Evolutionary conservation across 2,888 invertebrate genomes (phyloP).

Genomic region (Vanessa cardui): DNA sequence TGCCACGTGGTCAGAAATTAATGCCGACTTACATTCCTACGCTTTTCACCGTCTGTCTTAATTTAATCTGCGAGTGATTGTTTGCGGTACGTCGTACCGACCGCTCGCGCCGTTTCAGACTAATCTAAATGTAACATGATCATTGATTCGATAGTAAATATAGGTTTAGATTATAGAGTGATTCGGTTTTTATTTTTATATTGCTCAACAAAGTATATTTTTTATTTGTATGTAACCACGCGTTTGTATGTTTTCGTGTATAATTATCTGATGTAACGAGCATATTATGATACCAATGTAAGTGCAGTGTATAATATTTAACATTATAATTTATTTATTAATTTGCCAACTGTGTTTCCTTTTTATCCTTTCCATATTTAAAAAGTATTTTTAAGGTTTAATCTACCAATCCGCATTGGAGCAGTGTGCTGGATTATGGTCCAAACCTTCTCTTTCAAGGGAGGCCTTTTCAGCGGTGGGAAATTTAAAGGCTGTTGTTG

Average conservation of each 20-base stretch:
- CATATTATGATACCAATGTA: slow-evolving; percentile 72
- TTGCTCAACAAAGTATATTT: slow-evolving; percentile 74
- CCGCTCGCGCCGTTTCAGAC: neutral
- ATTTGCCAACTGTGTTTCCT: slow-evolving; percentile 66
- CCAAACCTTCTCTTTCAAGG: no score
- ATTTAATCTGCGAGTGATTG: slow-evolving; percentile 6
- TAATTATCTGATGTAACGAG: slow-evolving; percentile 71
- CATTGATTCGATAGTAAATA: slow-evolving; percentile 52
- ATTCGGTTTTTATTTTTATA: slow-evolving; percentile 80
- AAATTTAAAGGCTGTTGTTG: no score
- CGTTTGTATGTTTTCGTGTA: slow-evolving; percentile 77
- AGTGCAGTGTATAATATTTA: slow-evolving; percentile 81
- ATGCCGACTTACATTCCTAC: slow-evolving; percentile 70
- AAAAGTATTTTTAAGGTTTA: neutral
- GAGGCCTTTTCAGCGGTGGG: no score
- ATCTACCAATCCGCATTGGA: no score
- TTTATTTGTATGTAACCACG: slow-evolving; percentile 67
- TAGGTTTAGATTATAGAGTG: slow-evolving; percentile 67
- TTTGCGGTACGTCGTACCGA: neutral
- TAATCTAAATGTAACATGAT: neutral
- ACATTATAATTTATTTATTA: slow-evolving; percentile 83
- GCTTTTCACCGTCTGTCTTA: slow-evolving; percentile 37
- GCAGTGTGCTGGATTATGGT: no score
- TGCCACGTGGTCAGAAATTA: slow-evolving; percentile 58
- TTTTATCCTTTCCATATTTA: neutral